phyloP scores from a whole-genome alignment of 2,113 vertebrate genomes.

The Emydocephalus ijimae region DNA sequence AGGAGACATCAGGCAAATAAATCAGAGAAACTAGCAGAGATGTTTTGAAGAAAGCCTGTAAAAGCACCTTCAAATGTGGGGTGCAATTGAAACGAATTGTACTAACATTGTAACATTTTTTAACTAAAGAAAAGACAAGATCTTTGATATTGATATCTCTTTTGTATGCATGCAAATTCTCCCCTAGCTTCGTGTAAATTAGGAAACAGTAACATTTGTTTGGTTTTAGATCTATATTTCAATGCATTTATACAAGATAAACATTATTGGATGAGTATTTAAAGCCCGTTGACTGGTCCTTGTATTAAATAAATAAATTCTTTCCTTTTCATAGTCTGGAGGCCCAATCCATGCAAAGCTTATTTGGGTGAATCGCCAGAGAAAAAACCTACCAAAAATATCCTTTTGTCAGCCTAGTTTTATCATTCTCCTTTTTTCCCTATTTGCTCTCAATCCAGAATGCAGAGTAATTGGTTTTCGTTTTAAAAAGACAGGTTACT shows the following conservation, averaged over 20 bases:
- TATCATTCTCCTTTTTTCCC: constrained; percentile 79
- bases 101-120: background rate
- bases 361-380: constrained; percentile 76
- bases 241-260: background rate
- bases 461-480: background rate
- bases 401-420: constrained; percentile 71
- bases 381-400: constrained; percentile 32
- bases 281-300: background rate
- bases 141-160: background rate
- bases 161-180: background rate
- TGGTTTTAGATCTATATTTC: background rate
- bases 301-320: background rate
- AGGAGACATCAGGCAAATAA: background rate
- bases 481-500: background rate
- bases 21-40: background rate
- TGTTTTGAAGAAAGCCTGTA: background rate
- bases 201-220: background rate
- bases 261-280: background rate
- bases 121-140: background rate
- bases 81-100: background rate
- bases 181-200: background rate
- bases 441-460: background rate
- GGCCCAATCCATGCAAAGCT: background rate
- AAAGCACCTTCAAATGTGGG: background rate
- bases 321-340: background rate